A percentile compares a stretch with the other conserved stretches of the same genome.
Evolutionary conservation across 1,140 invertebrate species (phyloP).

Genomic region (Copidosoma floridanum): DNA sequence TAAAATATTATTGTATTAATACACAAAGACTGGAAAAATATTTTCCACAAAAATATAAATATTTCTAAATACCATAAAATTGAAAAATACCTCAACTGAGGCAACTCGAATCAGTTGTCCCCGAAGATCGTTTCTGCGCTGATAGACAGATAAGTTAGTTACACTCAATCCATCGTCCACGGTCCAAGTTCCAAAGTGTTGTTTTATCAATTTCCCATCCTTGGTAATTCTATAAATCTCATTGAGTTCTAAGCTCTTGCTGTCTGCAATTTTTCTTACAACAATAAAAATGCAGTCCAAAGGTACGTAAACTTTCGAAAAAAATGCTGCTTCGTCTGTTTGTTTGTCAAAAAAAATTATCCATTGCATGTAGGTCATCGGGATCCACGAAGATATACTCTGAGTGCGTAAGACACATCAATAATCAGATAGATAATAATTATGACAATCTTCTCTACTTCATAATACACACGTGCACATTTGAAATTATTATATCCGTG

Average conservation of each 20-base stretch:
- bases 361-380: slow-evolving; percentile 51
- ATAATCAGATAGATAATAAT: too few relatives aligned
- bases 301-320: slow-evolving; percentile 41
- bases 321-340: slow-evolving; percentile 37
- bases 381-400: slow-evolving; percentile 42
- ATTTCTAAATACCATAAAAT: too few relatives aligned
- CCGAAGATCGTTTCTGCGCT: slow-evolving; percentile 44
- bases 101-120: slow-evolving; percentile 46
- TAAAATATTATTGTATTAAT: too few relatives aligned
- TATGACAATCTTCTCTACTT: too few relatives aligned
- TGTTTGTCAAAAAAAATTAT: slow-evolving; percentile 41
- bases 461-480: neutral
- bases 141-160: slow-evolving; percentile 39
- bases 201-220: slow-evolving; percentile 32
- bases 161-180: slow-evolving; percentile 29
- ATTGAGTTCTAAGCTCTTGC: slow-evolving; percentile 33
- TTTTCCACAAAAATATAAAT: too few relatives aligned
- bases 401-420: too few relatives aligned
- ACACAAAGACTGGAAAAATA: too few relatives aligned
- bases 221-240: slow-evolving; percentile 47
- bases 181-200: slow-evolving; percentile 40
- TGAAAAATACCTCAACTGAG: slow-evolving; percentile 40
- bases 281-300: slow-evolving; percentile 47
- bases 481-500: too few relatives aligned
- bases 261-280: slow-evolving; percentile 20